These are phyloP conservation scores for Takifugu ocellatus DNA, from an alignment of 2,797 vertebrate genomes.

Conservation along the genomic window DNA sequence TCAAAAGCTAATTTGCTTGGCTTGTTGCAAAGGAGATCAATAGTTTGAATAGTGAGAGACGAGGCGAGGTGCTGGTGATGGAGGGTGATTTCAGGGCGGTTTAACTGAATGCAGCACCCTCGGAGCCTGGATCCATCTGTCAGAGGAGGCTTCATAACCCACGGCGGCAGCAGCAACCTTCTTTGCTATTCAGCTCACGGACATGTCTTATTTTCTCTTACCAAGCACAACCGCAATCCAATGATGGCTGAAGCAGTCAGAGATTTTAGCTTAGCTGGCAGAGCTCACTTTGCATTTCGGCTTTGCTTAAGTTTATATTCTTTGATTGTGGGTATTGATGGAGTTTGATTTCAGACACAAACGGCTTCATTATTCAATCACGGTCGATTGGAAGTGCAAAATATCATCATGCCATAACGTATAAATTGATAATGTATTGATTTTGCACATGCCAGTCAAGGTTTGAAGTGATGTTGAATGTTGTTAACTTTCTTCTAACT, in stretches of 20 bases:
- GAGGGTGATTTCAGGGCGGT: slow-evolving; percentile 36
- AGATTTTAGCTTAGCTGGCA: slow-evolving; percentile 44
- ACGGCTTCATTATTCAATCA: background rate
- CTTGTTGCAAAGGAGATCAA: slow-evolving; percentile 61
- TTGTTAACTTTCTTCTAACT: too few relatives aligned
- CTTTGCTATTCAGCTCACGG: slow-evolving; percentile 38
- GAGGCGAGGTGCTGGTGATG: slow-evolving; percentile 10
- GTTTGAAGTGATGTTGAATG: too few relatives aligned
- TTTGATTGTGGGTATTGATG: slow-evolving; percentile 44
- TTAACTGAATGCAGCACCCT: slow-evolving; percentile 30
- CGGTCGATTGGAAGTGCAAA: too few relatives aligned
- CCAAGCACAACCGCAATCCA: slow-evolving; percentile 30
- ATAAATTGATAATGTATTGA: too few relatives aligned
- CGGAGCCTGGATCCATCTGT: slow-evolving; percentile 10
- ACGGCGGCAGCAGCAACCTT: slow-evolving; percentile 3
- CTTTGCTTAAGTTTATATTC: slow-evolving; percentile 45
- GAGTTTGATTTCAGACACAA: slow-evolving; percentile 11
- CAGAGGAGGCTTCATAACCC: slow-evolving; percentile 15
- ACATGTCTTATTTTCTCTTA: slow-evolving; percentile 26
- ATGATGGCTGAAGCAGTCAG: slow-evolving; percentile 26
- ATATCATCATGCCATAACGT: too few relatives aligned
- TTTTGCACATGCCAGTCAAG: too few relatives aligned
- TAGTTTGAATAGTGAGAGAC: slow-evolving; percentile 45
- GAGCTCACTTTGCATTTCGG: slow-evolving; percentile 37
- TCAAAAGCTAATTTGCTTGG: slow-evolving; percentile 70